phyloP scores from a whole-genome alignment of 2,797 vertebrate species.

The Gallinago nigripennis region DNA sequence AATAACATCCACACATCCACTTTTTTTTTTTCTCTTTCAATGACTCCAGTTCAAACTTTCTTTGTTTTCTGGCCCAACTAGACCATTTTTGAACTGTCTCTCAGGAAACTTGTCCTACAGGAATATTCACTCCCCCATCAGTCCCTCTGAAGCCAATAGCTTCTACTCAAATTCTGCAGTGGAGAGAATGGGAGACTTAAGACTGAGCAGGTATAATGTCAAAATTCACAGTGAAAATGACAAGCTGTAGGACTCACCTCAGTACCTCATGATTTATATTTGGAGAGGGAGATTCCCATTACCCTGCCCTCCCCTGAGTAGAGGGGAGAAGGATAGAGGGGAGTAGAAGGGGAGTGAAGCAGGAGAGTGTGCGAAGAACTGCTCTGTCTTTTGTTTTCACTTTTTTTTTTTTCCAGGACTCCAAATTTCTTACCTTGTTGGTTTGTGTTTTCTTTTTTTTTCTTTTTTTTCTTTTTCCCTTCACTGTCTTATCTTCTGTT shows the following conservation, averaged over 20 bases:
- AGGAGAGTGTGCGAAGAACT: neutral
- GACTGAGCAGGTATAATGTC: neutral
- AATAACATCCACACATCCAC: neutral
- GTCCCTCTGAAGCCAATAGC: neutral
- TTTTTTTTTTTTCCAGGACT: neutral
- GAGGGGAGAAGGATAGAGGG: neutral
- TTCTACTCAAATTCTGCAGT: neutral
- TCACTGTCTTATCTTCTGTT: neutral
- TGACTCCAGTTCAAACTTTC: neutral
- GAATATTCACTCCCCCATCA: neutral
- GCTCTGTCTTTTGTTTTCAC: neutral
- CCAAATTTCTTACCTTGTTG: neutral
- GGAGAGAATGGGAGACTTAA: neutral
- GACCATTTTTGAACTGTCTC: neutral
- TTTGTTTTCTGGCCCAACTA: neutral
- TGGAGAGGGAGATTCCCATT: neutral
- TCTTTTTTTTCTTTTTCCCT: neutral
- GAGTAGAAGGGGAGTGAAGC: neutral
- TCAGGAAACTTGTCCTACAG: neutral
- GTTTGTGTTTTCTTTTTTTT: neutral
- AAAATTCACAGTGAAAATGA: neutral
- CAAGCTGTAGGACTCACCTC: neutral
- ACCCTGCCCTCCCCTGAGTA: accelerated
- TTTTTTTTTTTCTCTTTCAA: neutral
- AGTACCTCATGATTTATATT: neutral